Conservation (phyloP, 1,140 invertebrate species). For the Apocrypta bakeri region DNA sequence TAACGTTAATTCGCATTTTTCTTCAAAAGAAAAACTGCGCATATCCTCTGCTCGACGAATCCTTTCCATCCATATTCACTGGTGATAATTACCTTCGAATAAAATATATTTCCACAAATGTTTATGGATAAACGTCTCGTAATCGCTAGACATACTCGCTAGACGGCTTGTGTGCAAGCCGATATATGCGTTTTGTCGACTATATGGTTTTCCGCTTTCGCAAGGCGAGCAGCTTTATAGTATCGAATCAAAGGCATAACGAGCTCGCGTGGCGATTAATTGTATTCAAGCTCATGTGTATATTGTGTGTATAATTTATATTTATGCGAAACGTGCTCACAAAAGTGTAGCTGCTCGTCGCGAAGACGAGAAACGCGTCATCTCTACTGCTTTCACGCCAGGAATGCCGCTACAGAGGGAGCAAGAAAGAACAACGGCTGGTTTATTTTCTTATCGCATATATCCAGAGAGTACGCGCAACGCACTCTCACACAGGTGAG, state of each 20-base stretch:
- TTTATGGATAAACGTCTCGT: not conserved
- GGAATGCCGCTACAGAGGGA: slow-evolving; percentile 42
- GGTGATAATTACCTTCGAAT: too few species aligned
- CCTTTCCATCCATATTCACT: too few species aligned
- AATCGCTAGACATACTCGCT: too few species aligned
- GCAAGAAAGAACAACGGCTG: not conserved
- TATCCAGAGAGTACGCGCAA: not conserved
- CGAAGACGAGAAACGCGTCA: slow-evolving; percentile 36
- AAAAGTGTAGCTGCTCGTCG: not conserved
- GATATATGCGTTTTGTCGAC: too few species aligned
- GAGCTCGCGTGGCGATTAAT: slow-evolving; percentile 51
- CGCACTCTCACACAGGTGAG: too few species aligned
- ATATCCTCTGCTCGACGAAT: too few species aligned
- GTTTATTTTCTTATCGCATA: not conserved
- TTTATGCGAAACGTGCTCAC: not conserved
- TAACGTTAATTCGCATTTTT: not conserved
- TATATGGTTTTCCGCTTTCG: slow-evolving; percentile 28
- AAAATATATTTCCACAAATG: too few species aligned
- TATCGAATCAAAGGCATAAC: slow-evolving; percentile 45
- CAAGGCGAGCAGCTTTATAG: not conserved
- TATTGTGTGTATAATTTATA: not conserved
- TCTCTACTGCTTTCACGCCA: slow-evolving; percentile 46
- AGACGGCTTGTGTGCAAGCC: too few species aligned
- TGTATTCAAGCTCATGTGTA: not conserved
- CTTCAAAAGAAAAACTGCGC: not conserved